Base-by-base conservation (phyloP, 2,888 invertebrate genomes). In the Dasypogon diadema region DNA sequence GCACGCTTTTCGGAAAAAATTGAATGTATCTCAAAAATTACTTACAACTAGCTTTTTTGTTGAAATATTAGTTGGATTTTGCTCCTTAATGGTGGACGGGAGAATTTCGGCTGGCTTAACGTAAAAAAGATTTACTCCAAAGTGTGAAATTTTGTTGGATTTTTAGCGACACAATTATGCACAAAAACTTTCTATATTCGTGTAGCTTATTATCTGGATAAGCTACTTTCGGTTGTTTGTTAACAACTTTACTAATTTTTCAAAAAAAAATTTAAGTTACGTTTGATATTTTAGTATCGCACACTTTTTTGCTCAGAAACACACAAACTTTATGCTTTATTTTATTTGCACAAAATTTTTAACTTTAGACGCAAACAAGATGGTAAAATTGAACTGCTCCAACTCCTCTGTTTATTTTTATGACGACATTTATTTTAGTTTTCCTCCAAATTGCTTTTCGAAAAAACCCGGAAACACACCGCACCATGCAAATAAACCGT, bases 111-210 rank as follows among this genome's bases (percentile, higher is more conserved):
- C 83, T 84, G 85, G 75, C 83, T 85, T 86, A 81, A 85, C 84
- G 85, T 85, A 85, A 82, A 85, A 85, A 84, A 85, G 84, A 84
- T 86, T 86, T 84, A 85, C 85, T 85, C 85, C 85, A 85, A 86
- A 86, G 85, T 86, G 85, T 83, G 84, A 86, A 85, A 85, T 85
- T 85, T 85, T 85, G 85, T 84, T 82, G 81, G 83, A 81, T 83
- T 85, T 84, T 81, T 81, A 80, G 80, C 81, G 82, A 84, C 83
- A 82, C 82, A 79, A 72, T 51, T 72, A 56, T 48, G 65, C 73
- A 42, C 68, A 77, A 60, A 75, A 75, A 34, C 54, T 21, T 14
- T 54, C 18, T 16, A 10, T 54, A 54, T 30, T 54, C 24, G 2
- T 2, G 46, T 46, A 24, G 24, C 65, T 46, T 42, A 65, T 46